Evolutionary conservation across 2,113 vertebrate species (phyloP).

Genomic region (Oenanthe oenanthe): DNA sequence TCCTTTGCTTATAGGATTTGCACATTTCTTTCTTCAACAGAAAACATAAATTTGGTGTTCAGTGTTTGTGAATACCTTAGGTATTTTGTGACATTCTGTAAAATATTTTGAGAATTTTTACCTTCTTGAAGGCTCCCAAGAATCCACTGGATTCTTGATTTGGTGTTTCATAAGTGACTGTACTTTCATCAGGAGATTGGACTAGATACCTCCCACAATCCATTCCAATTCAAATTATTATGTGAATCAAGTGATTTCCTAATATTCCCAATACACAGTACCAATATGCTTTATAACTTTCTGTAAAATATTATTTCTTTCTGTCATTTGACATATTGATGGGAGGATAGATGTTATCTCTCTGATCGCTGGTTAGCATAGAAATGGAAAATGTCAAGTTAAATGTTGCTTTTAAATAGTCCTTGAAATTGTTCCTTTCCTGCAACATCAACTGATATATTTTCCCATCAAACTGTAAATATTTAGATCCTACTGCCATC

Average conservation of each 20-base stretch:
- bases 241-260: neutral
- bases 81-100: neutral
- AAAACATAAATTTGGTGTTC: neutral
- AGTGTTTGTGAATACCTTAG: neutral
- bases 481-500: neutral
- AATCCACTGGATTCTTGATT: neutral
- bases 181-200: neutral
- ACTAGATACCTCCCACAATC: neutral
- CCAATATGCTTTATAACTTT: neutral
- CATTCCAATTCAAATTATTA: neutral
- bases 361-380: neutral
- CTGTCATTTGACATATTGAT: neutral
- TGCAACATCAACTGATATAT: neutral
- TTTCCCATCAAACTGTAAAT: neutral
- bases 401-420: neutral
- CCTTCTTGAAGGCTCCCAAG: neutral
- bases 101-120: neutral
- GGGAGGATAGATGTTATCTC: neutral
- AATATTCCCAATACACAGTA: neutral
- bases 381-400: conserved; percentile 10
- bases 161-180: neutral
- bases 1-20: neutral
- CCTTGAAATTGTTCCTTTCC: neutral
- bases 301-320: neutral
- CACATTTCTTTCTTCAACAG: neutral